These are phyloP conservation scores for Tolmerus cingulatus DNA, from an alignment of 2,888 invertebrate genomes.

Conservation along the genomic window DNA sequence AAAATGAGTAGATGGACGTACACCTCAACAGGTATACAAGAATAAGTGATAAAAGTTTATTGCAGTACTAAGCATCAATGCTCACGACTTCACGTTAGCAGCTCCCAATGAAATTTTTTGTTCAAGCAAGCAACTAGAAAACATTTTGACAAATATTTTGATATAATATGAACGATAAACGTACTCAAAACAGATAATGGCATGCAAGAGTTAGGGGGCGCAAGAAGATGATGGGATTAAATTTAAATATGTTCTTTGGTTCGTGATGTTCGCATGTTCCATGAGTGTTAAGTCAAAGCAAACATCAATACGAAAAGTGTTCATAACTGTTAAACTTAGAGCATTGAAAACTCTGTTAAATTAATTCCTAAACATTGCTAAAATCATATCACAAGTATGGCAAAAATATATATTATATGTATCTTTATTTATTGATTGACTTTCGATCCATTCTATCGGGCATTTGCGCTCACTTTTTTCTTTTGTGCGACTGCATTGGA, in stretches of 20 bases:
- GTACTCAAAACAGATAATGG: not conserved
- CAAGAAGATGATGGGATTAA: not conserved
- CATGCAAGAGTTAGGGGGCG: not conserved
- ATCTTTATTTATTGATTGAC: not conserved
- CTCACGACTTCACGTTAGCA: not conserved
- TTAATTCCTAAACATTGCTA: not conserved
- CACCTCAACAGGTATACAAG: not conserved
- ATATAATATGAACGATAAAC: not conserved
- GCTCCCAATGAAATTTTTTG: not conserved
- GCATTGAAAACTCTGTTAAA: not conserved
- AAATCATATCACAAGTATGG: not conserved
- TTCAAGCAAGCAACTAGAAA: not conserved
- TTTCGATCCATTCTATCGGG: not conserved
- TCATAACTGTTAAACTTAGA: not conserved
- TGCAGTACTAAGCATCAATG: not conserved
- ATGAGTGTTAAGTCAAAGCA: not conserved
- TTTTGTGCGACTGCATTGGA: constrained; percentile 45
- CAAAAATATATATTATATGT: not conserved
- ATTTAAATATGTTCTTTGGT: not conserved
- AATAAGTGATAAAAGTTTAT: not conserved
- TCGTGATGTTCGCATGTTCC: not conserved
- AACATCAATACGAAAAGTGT: not conserved
- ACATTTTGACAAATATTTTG: not conserved
- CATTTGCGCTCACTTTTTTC: constrained; percentile 33
- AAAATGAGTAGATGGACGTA: not conserved